Conservation (phyloP, 2,888 invertebrate genomes). For the Tachina fera region DNA sequence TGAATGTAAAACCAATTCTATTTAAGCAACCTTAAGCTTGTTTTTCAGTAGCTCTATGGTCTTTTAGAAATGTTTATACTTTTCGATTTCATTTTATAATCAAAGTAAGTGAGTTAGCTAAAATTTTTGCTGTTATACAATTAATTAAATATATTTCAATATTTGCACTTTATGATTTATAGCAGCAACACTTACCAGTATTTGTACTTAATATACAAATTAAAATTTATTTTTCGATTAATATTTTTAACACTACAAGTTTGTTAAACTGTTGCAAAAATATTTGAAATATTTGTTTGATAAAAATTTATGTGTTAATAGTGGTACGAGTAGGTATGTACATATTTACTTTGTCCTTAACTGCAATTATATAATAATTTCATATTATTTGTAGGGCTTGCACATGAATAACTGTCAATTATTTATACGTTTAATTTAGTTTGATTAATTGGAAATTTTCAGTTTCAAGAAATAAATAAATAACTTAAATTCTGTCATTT, state of each 20-base stretch:
- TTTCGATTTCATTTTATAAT: constrained; percentile 20
- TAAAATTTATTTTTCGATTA: constrained; percentile 36
- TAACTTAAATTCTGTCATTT: no score
- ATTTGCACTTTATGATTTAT: constrained; percentile 34
- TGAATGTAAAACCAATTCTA: constrained; percentile 44
- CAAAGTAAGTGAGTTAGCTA: not conserved
- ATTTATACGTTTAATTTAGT: no score
- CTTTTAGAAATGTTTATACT: constrained; percentile 18
- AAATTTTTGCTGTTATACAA: constrained; percentile 8
- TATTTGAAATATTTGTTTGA: no score
- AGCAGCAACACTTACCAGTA: constrained; percentile 26
- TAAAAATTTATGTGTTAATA: no score
- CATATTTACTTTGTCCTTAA: no score
- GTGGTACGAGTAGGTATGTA: no score
- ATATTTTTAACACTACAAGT: constrained; percentile 3
- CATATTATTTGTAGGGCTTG: no score
- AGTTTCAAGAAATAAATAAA: no score
- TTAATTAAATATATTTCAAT: constrained; percentile 41
- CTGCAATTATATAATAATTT: no score
- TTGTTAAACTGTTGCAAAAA: no score
- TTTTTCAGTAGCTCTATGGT: not conserved
- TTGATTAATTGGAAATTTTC: no score
- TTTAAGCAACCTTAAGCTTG: constrained; percentile 17
- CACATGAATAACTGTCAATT: no score
- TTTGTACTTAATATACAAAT: constrained; percentile 3